Evolutionary conservation across 2,113 vertebrate species (phyloP), one percentile per base, ranked within the genome.

Genomic region (Cichladusa arquata): DNA sequence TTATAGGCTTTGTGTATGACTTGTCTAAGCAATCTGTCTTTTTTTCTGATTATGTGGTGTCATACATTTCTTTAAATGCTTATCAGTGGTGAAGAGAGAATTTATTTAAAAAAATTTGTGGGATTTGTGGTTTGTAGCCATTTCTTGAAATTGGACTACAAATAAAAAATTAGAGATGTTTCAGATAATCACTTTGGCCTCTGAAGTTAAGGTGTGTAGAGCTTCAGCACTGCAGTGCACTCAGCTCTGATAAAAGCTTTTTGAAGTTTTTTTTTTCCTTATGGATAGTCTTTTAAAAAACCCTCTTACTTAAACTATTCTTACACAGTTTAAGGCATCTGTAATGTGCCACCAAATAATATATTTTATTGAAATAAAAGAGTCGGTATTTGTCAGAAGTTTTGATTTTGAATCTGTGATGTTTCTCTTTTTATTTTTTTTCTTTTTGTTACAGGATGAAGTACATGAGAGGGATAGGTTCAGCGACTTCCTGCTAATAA

Each of bases 391-490:
- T 91, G 14, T 74, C 12, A 38, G 51, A 56, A 60, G 11, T 56
- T 70, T 4, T 3, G 8, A 3, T 36, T 44, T 44, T 85, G 14
- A 18, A 24, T 85, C 34, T 51, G 7, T 86, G 53, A n/a, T 66
- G 4, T 57, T 80, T 62, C 12, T 26, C 25, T 31, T 4, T 88
- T 40, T n/a, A n/a, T n/a, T 71, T 50, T 28, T 40, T 28, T 28
- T 24, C 44, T 81, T 53, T 93, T 90, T 96, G 23, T 78, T 86
- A 78, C 44, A 99, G 99, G 99, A 99, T 96, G 99, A 99, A 98
- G 99, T 99, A 40, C 99, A 99, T 40, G 99, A 99, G 97, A 98
- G 99, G 14, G 99, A 99, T 93, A 98, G 99, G 56, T 98, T 99
- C 95, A 99, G 98, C 38, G 99, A 99, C 98, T 99, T 99, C 97